These are phyloP conservation scores for Cephus nigrinus DNA, from an alignment of 2,888 invertebrate genomes.

Conservation along the genomic window DNA sequence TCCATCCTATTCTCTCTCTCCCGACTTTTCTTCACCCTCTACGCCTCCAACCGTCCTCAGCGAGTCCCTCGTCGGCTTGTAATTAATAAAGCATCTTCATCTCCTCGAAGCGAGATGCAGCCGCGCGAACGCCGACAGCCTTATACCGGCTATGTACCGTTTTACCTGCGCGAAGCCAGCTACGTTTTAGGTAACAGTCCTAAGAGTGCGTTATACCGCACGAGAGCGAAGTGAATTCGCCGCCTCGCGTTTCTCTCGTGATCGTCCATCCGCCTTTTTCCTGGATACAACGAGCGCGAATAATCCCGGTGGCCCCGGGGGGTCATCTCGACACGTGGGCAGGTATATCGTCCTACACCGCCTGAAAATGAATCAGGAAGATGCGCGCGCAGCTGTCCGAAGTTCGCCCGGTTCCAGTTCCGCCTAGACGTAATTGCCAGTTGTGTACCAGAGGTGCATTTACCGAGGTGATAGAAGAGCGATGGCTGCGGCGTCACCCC, in stretches of 20 bases:
- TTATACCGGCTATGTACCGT: background rate
- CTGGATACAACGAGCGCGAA: background rate
- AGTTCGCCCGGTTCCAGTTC: background rate
- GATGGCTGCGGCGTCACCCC: background rate
- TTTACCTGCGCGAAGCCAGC: background rate
- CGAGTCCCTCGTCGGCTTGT: conserved; percentile 5
- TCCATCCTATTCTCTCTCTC: background rate
- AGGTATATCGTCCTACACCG: background rate
- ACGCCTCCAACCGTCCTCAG: background rate
- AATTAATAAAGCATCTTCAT: conserved; percentile 16
- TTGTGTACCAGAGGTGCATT: background rate
- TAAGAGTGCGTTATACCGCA: background rate
- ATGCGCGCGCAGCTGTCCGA: background rate
- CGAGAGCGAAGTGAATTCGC: background rate
- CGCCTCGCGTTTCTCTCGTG: background rate
- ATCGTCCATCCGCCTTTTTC: background rate
- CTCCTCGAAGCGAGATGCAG: conserved; percentile 5
- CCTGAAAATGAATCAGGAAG: background rate
- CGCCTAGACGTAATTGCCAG: background rate
- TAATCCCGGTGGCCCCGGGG: background rate
- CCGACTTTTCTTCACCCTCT: background rate
- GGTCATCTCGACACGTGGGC: background rate
- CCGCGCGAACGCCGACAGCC: background rate
- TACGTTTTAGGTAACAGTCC: background rate
- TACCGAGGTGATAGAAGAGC: background rate